These are phyloP conservation scores for Procavia capensis DNA, from an alignment of 2,113 vertebrate genomes.

Conservation along the genomic window DNA sequence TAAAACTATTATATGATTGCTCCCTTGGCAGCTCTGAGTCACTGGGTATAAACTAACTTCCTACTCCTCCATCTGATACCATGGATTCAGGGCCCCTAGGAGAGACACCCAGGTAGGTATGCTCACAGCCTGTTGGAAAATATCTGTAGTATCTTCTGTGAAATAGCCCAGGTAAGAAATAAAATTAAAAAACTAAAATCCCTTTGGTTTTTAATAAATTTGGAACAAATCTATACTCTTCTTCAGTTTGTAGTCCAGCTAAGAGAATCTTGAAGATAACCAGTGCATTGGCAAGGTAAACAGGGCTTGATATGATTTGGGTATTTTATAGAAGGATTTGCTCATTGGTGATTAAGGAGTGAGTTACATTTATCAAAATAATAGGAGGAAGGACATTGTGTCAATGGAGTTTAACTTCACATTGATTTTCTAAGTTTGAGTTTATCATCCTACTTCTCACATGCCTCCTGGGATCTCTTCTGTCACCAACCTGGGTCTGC, in stretches of 20 bases:
- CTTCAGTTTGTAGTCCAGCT: background rate
- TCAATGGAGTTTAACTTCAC: background rate
- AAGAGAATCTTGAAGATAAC: background rate
- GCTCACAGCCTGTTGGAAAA: background rate
- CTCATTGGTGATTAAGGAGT: background rate
- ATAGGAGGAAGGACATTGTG: rapidly evolving
- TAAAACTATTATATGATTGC: background rate
- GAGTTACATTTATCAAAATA: background rate
- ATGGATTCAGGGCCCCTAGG: background rate
- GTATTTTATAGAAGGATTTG: background rate
- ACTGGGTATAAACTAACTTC: background rate
- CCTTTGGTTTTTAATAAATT: background rate
- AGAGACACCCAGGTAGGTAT: background rate
- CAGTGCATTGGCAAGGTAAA: rapidly evolving
- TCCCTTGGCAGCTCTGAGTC: background rate
- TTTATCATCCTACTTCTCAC: rapidly evolving
- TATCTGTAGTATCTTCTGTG: background rate
- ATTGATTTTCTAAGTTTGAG: rapidly evolving
- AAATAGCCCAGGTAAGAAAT: background rate
- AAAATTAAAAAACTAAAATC: background rate
- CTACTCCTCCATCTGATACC: background rate
- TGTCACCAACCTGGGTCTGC: rapidly evolving
- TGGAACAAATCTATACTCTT: background rate
- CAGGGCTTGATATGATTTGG: rapidly evolving
- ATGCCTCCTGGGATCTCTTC: background rate